Evolutionary conservation across 2,888 invertebrate species (phyloP).

Genomic region (Nephrotoma appendiculata): DNA sequence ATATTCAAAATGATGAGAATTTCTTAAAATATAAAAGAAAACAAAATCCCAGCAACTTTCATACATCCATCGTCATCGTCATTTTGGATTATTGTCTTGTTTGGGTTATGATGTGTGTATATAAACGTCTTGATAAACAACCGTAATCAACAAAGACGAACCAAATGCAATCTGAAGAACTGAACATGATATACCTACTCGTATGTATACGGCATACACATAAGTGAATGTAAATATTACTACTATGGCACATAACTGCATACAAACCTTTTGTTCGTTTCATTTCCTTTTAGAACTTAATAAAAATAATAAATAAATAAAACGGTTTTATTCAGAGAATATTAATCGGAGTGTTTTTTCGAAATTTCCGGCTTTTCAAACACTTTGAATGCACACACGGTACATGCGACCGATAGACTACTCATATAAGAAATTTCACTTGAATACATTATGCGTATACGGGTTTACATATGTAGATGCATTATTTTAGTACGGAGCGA

Average conservation of each 20-base stretch:
- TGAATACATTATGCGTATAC: background rate
- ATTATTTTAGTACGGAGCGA: background rate
- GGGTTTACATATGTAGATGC: background rate
- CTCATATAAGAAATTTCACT: background rate
- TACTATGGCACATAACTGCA: background rate
- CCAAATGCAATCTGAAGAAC: background rate
- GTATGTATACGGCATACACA: background rate
- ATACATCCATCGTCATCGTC: background rate
- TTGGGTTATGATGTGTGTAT: background rate
- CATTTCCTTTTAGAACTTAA: background rate
- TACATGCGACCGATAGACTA: background rate
- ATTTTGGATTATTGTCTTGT: background rate
- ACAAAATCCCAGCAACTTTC: background rate
- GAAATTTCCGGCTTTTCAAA: background rate
- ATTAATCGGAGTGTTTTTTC: background rate
- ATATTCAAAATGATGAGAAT: background rate
- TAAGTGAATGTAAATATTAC: background rate
- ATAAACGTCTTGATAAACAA: background rate
- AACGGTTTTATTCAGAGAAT: background rate
- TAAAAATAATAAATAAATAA: background rate
- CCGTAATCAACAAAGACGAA: background rate
- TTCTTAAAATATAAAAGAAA: background rate
- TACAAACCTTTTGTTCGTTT: background rate
- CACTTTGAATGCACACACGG: background rate
- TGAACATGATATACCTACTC: background rate